These are phyloP conservation scores for Pantherophis guttatus DNA, from an alignment of 2,113 vertebrate genomes.

Conservation along the genomic window DNA sequence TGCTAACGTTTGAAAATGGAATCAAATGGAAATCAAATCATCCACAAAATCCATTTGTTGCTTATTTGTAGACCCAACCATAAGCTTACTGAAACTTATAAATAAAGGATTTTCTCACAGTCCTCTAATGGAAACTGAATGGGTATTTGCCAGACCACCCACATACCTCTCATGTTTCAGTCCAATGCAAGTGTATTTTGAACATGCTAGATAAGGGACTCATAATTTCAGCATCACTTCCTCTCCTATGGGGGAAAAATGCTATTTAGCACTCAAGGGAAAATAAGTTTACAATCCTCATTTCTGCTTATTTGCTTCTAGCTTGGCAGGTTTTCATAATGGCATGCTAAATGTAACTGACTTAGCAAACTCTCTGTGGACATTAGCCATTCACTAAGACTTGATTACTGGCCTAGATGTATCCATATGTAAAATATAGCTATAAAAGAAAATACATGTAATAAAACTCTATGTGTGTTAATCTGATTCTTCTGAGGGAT, in stretches of 20 bases:
- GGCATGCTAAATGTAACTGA: not conserved
- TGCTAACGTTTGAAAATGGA: slow-evolving; percentile 38
- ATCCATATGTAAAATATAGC: not conserved
- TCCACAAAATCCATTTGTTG: slow-evolving; percentile 49
- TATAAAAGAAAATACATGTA: not conserved
- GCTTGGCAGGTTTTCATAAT: slow-evolving; percentile 14
- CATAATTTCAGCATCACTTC: slow-evolving; percentile 27
- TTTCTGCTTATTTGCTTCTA: slow-evolving; percentile 36
- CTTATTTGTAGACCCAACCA: slow-evolving; percentile 41
- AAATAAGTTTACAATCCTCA: slow-evolving; percentile 21
- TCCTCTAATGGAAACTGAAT: slow-evolving; percentile 37
- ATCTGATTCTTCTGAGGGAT: not conserved
- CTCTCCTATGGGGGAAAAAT: not conserved
- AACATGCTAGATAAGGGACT: slow-evolving; percentile 26
- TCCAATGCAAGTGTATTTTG: slow-evolving; percentile 31
- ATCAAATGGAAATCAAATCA: slow-evolving; percentile 54
- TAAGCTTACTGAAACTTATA: slow-evolving; percentile 37
- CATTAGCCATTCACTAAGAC: not conserved
- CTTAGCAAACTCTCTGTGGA: slow-evolving; percentile 26
- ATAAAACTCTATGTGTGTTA: not conserved
- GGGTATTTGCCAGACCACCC: slow-evolving; percentile 19
- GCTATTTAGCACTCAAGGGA: slow-evolving; percentile 15
- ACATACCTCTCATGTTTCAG: slow-evolving; percentile 9
- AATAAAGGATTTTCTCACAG: slow-evolving; percentile 29
- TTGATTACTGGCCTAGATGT: not conserved